Evolutionary conservation across 2,888 invertebrate genomes (phyloP).

Genomic region (Papilio gigon): DNA sequence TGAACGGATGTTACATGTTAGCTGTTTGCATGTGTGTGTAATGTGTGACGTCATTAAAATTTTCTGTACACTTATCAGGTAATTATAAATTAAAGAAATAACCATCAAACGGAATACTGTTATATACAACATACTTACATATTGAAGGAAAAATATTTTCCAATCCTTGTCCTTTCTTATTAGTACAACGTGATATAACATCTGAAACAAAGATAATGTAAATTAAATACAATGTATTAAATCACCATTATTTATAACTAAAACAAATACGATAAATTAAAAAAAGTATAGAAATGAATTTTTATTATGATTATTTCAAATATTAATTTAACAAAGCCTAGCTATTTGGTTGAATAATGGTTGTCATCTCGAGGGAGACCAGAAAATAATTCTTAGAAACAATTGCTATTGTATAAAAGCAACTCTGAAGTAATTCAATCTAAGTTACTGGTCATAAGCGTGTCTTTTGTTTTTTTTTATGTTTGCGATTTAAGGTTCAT

Average conservation of each 20-base stretch:
- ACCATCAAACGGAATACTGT: too few relatives aligned
- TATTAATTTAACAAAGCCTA: background rate
- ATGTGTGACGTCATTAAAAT: too few relatives aligned
- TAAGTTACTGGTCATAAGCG: too few relatives aligned
- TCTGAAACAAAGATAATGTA: slow-evolving; percentile 66
- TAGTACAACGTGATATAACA: slow-evolving; percentile 72
- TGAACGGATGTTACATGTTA: too few relatives aligned
- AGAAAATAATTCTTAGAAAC: background rate
- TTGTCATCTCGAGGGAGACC: slow-evolving; percentile 1
- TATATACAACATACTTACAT: slow-evolving; percentile 63
- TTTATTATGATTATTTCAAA: too few relatives aligned
- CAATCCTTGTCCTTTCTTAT: slow-evolving; percentile 55
- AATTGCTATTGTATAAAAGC: background rate
- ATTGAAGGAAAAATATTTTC: slow-evolving; percentile 71
- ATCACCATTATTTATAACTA: slow-evolving; percentile 10
- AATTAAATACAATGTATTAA: slow-evolving; percentile 16
- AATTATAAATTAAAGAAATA: too few relatives aligned
- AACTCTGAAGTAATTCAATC: too few relatives aligned
- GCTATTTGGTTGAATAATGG: slow-evolving; percentile 14
- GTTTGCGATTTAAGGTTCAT: too few relatives aligned
- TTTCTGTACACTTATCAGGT: too few relatives aligned
- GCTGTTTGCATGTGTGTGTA: background rate
- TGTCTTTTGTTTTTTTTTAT: too few relatives aligned
- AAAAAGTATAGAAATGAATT: background rate
- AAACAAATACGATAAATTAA: background rate